Evolutionary conservation across 1,140 invertebrate species (phyloP), one percentile per base, ranked within the genome.

Genomic region (Phymorhynchus buccinoides): DNA sequence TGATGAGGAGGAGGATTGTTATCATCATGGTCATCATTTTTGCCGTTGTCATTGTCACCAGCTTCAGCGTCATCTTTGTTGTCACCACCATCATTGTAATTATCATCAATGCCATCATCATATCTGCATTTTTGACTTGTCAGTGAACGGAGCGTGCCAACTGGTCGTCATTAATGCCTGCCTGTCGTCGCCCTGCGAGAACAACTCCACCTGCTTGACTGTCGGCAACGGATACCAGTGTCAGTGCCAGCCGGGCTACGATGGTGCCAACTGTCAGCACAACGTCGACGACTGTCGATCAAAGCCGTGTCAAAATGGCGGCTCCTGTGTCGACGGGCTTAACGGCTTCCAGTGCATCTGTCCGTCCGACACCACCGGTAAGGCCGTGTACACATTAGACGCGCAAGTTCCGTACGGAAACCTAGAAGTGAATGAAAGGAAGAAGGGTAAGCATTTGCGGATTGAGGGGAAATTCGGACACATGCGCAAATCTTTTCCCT

Each of bases 301-400:
- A 1, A 84, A 89, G 7, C 83, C 82, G 7, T 90, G 90, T 78
- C 86, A 85, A 18, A 90, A 90, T 86, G 88, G 87, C 18, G 88
- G 84, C 32, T 66, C 35, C 1, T 89, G 88, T 35, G 83, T 37
- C 35, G 79, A 75, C 32, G 7, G 42, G 1, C 77, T 75, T 30
- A 48, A n/a, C 66, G 71, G 71, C 32, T 88, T 86, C 66, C 82
- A 18, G 27, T 90, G 88, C 82, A 35, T 52, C n/a, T 89, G 87
- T 82, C 52, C 75, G 6, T 7, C 52, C 2, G 80, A 85, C 35
- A 85, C 84, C 3, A 75, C 30, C 18, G 84, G 84, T 85, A n/a
- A n/a, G n/a, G n/a, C n/a, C n/a, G n/a, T n/a, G n/a, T n/a, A n/a
- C n/a, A n/a, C n/a, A n/a, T n/a, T n/a, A n/a, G n/a, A n/a, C n/a